These are phyloP conservation scores for Cynaeus angustus DNA, from an alignment of 2,888 invertebrate genomes.

Conservation along the genomic window DNA sequence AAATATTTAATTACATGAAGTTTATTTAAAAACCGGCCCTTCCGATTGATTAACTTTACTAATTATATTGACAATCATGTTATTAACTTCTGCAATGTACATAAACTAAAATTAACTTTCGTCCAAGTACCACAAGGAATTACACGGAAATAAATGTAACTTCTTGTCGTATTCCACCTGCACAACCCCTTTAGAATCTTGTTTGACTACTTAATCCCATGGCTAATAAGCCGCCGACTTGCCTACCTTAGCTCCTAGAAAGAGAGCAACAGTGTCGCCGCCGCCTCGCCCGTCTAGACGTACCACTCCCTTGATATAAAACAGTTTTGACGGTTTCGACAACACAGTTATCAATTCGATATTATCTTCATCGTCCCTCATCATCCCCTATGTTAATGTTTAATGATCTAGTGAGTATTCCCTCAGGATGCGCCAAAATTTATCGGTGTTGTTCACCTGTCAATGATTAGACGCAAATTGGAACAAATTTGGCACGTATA, in stretches of 20 bases:
- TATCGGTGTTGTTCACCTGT: slow-evolving; percentile 45
- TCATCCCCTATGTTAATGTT: slow-evolving; percentile 15
- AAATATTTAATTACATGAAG: no score
- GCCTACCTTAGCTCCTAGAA: not conserved
- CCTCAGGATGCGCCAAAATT: slow-evolving; percentile 29
- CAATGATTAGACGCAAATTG: slow-evolving; percentile 45
- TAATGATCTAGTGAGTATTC: slow-evolving; percentile 26
- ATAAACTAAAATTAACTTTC: no score
- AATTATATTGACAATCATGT: no score
- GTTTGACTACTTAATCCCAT: slow-evolving; percentile 1
- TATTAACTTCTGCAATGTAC: no score
- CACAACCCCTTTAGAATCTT: not conserved
- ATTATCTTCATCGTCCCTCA: slow-evolving; percentile 18
- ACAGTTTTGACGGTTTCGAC: slow-evolving; percentile 17
- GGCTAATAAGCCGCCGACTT: slow-evolving; percentile 2
- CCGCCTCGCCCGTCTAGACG: slow-evolving; percentile 18
- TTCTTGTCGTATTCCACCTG: not conserved
- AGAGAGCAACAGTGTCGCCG: not conserved
- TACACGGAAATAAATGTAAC: no score
- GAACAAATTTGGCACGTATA: slow-evolving; percentile 19
- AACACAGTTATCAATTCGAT: not conserved
- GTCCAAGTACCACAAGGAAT: no score
- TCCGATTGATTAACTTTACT: no score
- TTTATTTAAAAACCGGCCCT: no score
- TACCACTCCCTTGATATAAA: slow-evolving; percentile 21